Evolutionary conservation across 1,140 invertebrate species (phyloP), one percentile per base, ranked within the genome.

Genomic region (Centruroides vittatus): DNA sequence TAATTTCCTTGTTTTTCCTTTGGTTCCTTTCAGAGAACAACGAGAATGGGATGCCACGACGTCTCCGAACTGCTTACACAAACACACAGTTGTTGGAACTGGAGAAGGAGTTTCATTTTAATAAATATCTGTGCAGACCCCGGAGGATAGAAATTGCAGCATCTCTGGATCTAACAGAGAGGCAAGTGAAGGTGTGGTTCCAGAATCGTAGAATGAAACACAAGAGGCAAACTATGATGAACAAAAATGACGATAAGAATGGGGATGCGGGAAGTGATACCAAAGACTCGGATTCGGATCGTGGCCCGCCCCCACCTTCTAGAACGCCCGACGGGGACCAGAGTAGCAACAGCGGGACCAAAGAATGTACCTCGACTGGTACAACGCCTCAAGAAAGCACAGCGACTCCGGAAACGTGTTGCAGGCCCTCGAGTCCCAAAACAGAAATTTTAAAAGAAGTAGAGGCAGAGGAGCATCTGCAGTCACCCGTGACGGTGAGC

Each of bases 171-270:
- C 83, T 98, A 48, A 95, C 92, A 56, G 93, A 98, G 77, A 81
- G 93, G 80, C 78, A 81, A 71, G 75, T 86, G 75, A 71, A 98
- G 78, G 93, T 98, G 13, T 98, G 93, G 93, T 97, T 96, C 73
- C 93, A 98, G 82, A 98, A 98, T 77, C 81, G 95, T 47, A 82
- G 94, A 23, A 98, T 98, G 94, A 98, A 97, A 74, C 91, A 95
- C 76, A 97, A 96, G 73, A 76, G 93, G 52, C 91, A 96, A 73
- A 92, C 90, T 1, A 58, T 63, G 55, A 73, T 92, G 57, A 89
- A 82, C 57, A 94, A 94, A 73, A 82, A 81, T 61, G 76, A 76
- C 6, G 90, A 93, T 69, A 88, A 91, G 35, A 65, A 64, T 51
- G 52, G 56, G 34, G 61, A 58, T 5, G 35, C 49, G 13, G 63